These are phyloP conservation scores for Drosophila lutescens DNA, from an alignment of 2,888 invertebrate genomes.

Conservation along the genomic window DNA sequence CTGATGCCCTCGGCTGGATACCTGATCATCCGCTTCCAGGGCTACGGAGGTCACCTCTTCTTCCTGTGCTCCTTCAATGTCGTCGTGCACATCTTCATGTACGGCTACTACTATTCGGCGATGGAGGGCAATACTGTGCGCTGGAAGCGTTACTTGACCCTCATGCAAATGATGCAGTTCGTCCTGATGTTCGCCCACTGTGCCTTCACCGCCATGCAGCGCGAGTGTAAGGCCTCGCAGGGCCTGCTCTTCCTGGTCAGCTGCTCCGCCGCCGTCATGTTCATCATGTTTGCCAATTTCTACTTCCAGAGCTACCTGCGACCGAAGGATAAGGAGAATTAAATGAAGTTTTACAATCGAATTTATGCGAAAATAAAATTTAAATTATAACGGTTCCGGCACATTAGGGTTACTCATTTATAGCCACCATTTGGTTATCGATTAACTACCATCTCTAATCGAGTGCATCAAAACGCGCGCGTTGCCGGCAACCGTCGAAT, in stretches of 20 bases:
- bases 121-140: constrained; percentile 1
- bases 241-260: constrained; percentile 9
- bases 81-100: constrained; percentile 50
- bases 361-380: background rate
- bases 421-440: background rate
- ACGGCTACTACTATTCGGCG: constrained; percentile 49
- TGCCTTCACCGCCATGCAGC: constrained; percentile 33
- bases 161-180: constrained; percentile 55
- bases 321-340: constrained; percentile 11
- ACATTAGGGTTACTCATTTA: background rate
- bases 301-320: constrained; percentile 39
- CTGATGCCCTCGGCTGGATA: constrained; percentile 31
- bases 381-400: background rate
- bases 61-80: constrained; percentile 41
- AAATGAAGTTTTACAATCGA: background rate
- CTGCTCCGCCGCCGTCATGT: constrained; percentile 34
- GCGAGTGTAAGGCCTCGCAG: constrained; percentile 26
- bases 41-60: constrained; percentile 52
- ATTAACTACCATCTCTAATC: background rate
- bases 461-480: constrained; percentile 32
- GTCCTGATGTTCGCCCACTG: constrained; percentile 33
- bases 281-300: constrained; percentile 55
- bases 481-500: constrained; percentile 9
- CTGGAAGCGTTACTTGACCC: constrained; percentile 55
- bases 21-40: constrained; percentile 27